These are phyloP conservation scores for Peribatodes rhomboidaria DNA, from an alignment of 2,888 invertebrate genomes.

Conservation along the genomic window DNA sequence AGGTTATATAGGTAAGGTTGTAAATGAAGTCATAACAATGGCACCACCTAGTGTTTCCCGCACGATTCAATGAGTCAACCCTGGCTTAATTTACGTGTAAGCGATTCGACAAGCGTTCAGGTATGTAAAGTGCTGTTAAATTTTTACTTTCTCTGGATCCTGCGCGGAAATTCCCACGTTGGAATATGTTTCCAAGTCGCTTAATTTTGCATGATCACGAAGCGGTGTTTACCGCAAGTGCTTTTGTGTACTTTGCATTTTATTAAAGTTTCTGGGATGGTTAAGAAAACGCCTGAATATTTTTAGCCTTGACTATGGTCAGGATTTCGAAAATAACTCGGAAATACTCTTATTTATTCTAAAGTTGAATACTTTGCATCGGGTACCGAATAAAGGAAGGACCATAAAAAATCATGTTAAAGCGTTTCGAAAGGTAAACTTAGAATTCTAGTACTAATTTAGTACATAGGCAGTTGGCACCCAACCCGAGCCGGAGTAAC, in stretches of 20 bases:
- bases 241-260: conserved; percentile 52
- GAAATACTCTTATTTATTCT: neutral
- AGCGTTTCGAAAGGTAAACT: neutral
- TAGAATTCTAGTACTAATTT: neutral
- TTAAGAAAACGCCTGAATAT: conserved; percentile 19
- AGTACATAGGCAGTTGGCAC: conserved; percentile 1
- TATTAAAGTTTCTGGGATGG: conserved; percentile 48
- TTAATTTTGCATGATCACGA: conserved; percentile 56
- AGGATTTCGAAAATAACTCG: conserved; percentile 8
- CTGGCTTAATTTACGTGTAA: conserved; percentile 27
- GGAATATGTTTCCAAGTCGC: conserved; percentile 51
- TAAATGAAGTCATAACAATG: neutral
- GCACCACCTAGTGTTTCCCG: conserved; percentile 2
- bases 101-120: conserved; percentile 25
- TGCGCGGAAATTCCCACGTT: conserved; percentile 41
- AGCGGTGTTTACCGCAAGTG: conserved; percentile 38
- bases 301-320: conserved; percentile 8
- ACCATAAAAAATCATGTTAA: too few relatives aligned
- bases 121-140: conserved; percentile 47
- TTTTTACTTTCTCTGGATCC: conserved; percentile 47
- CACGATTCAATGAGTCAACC: conserved; percentile 8
- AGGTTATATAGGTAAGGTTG: too few relatives aligned
- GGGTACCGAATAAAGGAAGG: too few relatives aligned
- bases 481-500: conserved; percentile 17
- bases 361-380: neutral